These are phyloP conservation scores for Maccullochella peelii DNA, from an alignment of 2,113 vertebrate species.

Conservation along the genomic window DNA sequence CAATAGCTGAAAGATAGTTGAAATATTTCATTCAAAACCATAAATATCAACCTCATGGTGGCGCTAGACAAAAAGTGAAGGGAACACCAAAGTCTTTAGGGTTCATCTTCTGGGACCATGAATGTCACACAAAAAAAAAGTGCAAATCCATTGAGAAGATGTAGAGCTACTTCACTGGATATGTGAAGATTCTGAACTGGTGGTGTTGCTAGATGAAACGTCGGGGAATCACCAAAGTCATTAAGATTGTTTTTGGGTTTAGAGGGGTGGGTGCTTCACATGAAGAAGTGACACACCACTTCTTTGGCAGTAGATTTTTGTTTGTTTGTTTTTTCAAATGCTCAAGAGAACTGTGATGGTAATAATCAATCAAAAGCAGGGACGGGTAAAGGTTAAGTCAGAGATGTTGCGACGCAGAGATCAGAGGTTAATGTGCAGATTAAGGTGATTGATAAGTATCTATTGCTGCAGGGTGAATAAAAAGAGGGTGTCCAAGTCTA, in stretches of 20 bases:
- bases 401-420: slow-evolving; percentile 1
- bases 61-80: not conserved
- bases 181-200: too few species aligned
- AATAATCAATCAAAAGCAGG: slow-evolving; percentile 32
- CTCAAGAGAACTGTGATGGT: not conserved
- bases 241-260: not conserved
- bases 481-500: slow-evolving; percentile 15
- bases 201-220: not conserved
- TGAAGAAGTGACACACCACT: not conserved
- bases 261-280: not conserved
- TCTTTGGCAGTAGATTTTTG: not conserved
- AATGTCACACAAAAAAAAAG: too few species aligned
- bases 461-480: slow-evolving; percentile 18
- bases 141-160: too few species aligned
- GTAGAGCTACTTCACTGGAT: too few species aligned
- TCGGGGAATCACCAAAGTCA: not conserved
- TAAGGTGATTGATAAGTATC: slow-evolving; percentile 1
- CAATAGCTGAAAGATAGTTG: not conserved
- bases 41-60: not conserved
- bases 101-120: too few species aligned
- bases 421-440: slow-evolving; percentile 50
- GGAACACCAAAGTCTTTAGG: too few species aligned
- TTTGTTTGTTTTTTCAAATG: not conserved
- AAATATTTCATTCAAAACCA: too few species aligned
- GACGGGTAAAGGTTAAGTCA: slow-evolving; percentile 21